phyloP scores from a whole-genome alignment of 2,797 vertebrate species.

The Alosa sapidissima region DNA sequence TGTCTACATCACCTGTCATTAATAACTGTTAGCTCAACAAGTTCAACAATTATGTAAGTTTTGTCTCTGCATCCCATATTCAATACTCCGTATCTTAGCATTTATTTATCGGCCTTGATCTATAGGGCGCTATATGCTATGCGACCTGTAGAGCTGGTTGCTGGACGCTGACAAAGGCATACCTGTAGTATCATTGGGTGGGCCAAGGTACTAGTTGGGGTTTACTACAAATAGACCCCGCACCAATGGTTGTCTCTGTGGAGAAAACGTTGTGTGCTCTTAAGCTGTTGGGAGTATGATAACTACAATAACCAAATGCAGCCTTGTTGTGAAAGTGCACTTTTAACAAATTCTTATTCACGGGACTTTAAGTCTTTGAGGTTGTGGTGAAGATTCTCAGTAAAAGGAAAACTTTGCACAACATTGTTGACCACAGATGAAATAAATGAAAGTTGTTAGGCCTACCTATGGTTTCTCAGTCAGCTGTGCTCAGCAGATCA shows the following conservation, averaged over 20 bases:
- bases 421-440: background rate
- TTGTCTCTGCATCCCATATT: background rate
- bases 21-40: background rate
- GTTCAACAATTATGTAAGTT: background rate
- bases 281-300: too few relatives aligned
- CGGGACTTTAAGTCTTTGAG: background rate
- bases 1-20: background rate
- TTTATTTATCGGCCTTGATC: too few relatives aligned
- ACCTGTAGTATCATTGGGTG: too few relatives aligned
- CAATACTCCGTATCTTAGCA: too few relatives aligned
- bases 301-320: background rate
- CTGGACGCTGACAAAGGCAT: too few relatives aligned
- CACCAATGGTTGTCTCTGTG: background rate
- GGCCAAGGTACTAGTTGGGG: too few relatives aligned
- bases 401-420: background rate
- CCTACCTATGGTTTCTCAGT: background rate
- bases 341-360: too few relatives aligned
- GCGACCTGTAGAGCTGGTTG: too few relatives aligned
- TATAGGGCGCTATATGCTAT: too few relatives aligned
- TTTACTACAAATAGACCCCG: too few relatives aligned
- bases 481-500: background rate
- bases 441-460: background rate
- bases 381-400: background rate
- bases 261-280: background rate
- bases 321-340: too few relatives aligned